Conservation (phyloP, 1,140 invertebrate genomes). For the Chironomus striatipennis region DNA sequence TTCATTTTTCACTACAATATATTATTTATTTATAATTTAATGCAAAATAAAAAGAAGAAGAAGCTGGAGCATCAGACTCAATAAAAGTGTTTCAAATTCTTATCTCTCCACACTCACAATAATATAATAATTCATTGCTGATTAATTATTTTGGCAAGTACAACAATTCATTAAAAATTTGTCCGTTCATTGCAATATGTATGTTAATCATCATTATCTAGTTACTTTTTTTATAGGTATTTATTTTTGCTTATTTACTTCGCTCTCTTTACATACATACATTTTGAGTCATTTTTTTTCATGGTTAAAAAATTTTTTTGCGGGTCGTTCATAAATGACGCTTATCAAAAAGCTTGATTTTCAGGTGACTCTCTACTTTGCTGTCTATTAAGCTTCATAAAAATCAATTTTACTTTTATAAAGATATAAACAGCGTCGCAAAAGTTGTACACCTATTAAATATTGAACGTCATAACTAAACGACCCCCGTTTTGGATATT, state of each 20-base stretch:
- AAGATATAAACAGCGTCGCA: too few relatives aligned
- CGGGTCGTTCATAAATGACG: background rate
- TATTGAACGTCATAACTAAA: too few relatives aligned
- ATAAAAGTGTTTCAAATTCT: background rate
- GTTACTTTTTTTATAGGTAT: background rate
- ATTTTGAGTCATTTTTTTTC: background rate
- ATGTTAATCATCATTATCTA: background rate
- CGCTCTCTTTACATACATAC: too few relatives aligned
- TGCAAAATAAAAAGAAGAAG: background rate
- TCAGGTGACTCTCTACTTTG: background rate
- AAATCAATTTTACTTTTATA: background rate
- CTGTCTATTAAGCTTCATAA: background rate
- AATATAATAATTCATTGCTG: background rate
- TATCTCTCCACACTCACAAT: background rate
- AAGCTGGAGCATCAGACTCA: background rate
- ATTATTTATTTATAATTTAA: background rate
- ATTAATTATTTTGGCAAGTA: constrained; percentile 20
- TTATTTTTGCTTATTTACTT: too few relatives aligned
- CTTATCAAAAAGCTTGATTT: background rate
- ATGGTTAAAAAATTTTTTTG: too few relatives aligned
- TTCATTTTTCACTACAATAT: background rate
- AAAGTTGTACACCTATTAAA: too few relatives aligned
- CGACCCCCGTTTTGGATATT: too few relatives aligned
- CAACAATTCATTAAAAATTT: constrained; percentile 16
- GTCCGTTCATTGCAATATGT: constrained; percentile 14